Base-by-base conservation (phyloP, 2,113 vertebrate genomes). In the Macrotus californicus region DNA sequence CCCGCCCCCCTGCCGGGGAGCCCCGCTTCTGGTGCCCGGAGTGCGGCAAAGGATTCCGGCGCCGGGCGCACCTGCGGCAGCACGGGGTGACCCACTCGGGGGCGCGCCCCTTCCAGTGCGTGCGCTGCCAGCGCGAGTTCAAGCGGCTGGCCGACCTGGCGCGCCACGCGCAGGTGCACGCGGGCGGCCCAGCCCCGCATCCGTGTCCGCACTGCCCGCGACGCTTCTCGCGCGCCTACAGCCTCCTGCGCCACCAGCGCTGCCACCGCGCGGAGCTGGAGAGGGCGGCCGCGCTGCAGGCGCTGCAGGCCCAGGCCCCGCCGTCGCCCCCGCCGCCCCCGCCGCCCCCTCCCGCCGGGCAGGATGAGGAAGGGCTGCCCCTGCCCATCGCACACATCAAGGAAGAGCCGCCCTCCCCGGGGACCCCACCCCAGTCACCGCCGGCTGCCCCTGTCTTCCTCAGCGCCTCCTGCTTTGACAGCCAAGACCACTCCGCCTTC, bases 381-480 rank as follows among this genome's bases (percentile, higher is more conserved):
- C 24, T 96, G 82, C 73, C 94, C 36, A 0, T 79, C 0, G 24
- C 79, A 1, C 94, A 34, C 84, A 89, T 91, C 70, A 97, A 97
- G 56, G 93, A 97, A 18, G 96, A 97, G 76, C 95, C 97, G 0
- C 97, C 86, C 18, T 97, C 91, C 26, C 97, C 97, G 0, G 95
- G 96, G 4, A 81, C 88, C 52, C 93, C 89, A 1, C 81, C 96
- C n/a, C 94, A 9, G 81, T 83, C 97, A 12, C 95, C 86, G 0
- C 52, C 19, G 0, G 80, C 83, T 0, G 70, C 90, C 52, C 95
- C 92, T 0, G 91, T 95, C 56, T 97, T 97, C 93, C 97, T 98
- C 89, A 98, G 97, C 97, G 96, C 89, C 88, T 98, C 97, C 91
- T 98, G 97, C 70, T 98, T 98, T 19, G 97, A 97, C 94, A 97